Percentiles rank a stretch among this genome's conserved stretches.
These are phyloP conservation scores for Clarias laeviceps DNA, from an alignment of 2,797 vertebrate genomes.

Conservation along the genomic window DNA sequence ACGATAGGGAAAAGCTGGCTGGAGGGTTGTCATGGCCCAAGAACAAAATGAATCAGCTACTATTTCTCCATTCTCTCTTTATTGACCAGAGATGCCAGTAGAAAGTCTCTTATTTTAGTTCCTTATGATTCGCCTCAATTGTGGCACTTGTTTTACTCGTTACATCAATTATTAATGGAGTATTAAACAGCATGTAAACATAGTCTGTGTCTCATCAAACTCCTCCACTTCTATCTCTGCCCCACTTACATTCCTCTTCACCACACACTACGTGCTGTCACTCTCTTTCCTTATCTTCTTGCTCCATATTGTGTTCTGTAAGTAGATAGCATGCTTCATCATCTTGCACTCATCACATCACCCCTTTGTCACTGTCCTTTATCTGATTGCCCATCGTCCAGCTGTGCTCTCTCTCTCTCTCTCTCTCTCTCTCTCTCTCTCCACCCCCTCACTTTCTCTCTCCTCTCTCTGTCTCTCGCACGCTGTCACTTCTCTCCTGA, in stretches of 20 bases:
- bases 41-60: not conserved
- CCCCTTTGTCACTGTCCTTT: conserved; percentile 2
- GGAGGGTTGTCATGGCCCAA: not conserved
- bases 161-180: not conserved
- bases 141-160: not conserved
- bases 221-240: not conserved
- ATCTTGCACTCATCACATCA: not conserved
- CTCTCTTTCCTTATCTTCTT: conserved; percentile 20
- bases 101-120: not conserved
- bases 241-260: conserved; percentile 9
- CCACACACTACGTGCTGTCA: not conserved
- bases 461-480: conserved; percentile 15
- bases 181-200: conserved; percentile 21
- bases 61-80: not conserved
- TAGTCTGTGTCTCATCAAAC: not conserved
- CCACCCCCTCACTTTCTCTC: not conserved
- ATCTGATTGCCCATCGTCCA: conserved; percentile 16
- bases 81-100: not conserved
- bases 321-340: conserved; percentile 21
- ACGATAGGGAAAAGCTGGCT: not conserved
- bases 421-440: conserved; percentile 15
- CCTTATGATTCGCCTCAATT: not conserved
- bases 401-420: conserved; percentile 9
- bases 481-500: conserved; percentile 34
- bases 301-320: conserved; percentile 11